Evolutionary conservation across 2,113 vertebrate genomes (phyloP).

Genomic region (Trinectes maculatus): DNA sequence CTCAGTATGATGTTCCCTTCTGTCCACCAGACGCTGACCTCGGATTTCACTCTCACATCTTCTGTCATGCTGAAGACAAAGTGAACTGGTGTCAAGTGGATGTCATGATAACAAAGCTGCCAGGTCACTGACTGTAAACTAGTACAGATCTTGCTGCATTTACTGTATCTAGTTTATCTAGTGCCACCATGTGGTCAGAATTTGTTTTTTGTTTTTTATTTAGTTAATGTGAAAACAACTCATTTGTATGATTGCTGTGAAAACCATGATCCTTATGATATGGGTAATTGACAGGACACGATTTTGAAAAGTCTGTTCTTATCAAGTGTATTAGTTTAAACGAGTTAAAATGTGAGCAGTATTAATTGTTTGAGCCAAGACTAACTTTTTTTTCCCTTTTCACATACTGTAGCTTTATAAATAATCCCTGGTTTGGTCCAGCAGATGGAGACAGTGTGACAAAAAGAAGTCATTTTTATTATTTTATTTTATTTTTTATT

Average conservation of each 20-base stretch:
- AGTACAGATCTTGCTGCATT: neutral
- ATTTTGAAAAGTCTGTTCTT: no score
- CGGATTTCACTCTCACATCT: slow-evolving; percentile 13
- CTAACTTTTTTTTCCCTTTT: no score
- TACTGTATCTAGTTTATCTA: neutral
- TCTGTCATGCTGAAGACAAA: slow-evolving; percentile 13
- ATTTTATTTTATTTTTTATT: no score
- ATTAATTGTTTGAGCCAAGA: no score
- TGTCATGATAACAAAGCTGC: slow-evolving; percentile 11
- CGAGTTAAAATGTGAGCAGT: no score
- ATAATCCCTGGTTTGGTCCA: neutral
- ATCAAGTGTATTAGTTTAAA: no score
- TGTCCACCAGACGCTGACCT: slow-evolving; percentile 14
- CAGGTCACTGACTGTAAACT: neutral
- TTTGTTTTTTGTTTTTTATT: neutral
- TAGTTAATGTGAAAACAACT: neutral
- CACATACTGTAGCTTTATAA: no score
- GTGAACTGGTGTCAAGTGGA: neutral
- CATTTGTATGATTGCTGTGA: neutral
- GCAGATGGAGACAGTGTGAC: neutral
- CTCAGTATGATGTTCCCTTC: slow-evolving; percentile 18
- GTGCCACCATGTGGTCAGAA: neutral
- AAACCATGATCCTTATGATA: neutral
- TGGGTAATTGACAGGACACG: no score
- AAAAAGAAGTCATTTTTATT: no score